phyloP scores from a whole-genome alignment of 1,140 invertebrate genomes.

The Phymorhynchus buccinoides region DNA sequence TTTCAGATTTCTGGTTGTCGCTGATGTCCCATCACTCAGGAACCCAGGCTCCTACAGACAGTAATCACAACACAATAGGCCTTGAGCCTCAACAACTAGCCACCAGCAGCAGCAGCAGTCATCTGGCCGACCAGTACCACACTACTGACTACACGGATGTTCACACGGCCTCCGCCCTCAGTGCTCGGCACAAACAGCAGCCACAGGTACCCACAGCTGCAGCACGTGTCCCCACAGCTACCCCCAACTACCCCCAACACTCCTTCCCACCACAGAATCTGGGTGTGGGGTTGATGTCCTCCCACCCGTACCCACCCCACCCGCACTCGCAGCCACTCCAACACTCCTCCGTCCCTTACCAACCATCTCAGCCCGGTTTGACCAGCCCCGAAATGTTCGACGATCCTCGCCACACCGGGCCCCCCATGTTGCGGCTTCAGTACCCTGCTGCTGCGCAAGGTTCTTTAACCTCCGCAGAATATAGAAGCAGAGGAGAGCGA shows the following conservation, averaged over 20 bases:
- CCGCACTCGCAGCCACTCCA: too few relatives aligned
- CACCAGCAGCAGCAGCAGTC: too few relatives aligned
- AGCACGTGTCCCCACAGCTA: not conserved
- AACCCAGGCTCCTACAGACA: too few relatives aligned
- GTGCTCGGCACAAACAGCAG: slow-evolving; percentile 41
- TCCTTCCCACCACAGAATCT: slow-evolving; percentile 14
- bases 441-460: not conserved
- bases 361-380: not conserved
- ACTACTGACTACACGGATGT: slow-evolving; percentile 17
- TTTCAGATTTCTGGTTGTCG: slow-evolving; percentile 89
- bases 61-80: too few relatives aligned
- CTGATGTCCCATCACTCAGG: slow-evolving; percentile 75
- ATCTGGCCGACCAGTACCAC: slow-evolving; percentile 33
- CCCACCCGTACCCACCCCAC: too few relatives aligned
- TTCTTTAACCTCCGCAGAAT: slow-evolving; percentile 18
- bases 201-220: not conserved
- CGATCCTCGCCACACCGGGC: not conserved
- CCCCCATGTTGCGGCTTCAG: slow-evolving; percentile 13
- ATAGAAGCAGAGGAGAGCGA: not conserved
- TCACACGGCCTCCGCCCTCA: slow-evolving; percentile 32
- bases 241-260: not conserved
- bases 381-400: not conserved
- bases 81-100: too few relatives aligned
- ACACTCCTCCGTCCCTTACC: not conserved
- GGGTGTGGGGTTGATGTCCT: not conserved